Evolutionary conservation across 2,113 vertebrate species (phyloP), one percentile per base, ranked within the genome.

Genomic region (Bostrychus sinensis): DNA sequence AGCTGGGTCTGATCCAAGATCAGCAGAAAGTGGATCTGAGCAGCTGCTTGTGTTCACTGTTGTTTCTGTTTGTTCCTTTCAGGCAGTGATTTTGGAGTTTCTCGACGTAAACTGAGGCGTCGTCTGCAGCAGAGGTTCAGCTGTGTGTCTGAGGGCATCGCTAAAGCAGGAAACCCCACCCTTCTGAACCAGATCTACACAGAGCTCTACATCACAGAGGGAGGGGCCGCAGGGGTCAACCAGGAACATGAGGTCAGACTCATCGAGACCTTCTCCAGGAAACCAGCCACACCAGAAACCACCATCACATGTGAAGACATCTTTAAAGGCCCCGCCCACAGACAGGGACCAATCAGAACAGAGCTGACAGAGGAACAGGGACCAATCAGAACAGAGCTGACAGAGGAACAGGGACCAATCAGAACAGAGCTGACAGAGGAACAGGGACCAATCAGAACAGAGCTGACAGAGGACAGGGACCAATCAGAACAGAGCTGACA

Each of bases 131-230:
- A 26, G 12, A 51, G 14, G 25, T 51, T 28, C 48, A 51, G 48
- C 16, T 14, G 14, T n/a, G 48, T 51, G 48, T 51, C 26, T 51
- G 48, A 51, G 48, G 48, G 48, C 48, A 14, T 51, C 23, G 43
- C 56, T 41, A 60, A 60, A 60, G 20, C 42, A 25, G 66, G 56
- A 38, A 23, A 50, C 23, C 9, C 28, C n/a, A 53, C 39, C 50
- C 45, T 17, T 46, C 72, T 80, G 28, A 66, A 46, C 23, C 30
- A 72, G 61, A 58, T 72, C 69, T 72, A 64, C 60, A 72, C 69
- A 65, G 61, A 72, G 61, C 48, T 67, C 62, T 61, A 62, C 57
- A 74, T 81, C 70, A 81, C 66, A 62, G 73, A 72, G 16, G 45
- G 51, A 5, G 46, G 25, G 14, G 25, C 46, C 25, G 20, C 43